phyloP scores from a whole-genome alignment of 1,140 invertebrate species.

The Epicauta chinensis region DNA sequence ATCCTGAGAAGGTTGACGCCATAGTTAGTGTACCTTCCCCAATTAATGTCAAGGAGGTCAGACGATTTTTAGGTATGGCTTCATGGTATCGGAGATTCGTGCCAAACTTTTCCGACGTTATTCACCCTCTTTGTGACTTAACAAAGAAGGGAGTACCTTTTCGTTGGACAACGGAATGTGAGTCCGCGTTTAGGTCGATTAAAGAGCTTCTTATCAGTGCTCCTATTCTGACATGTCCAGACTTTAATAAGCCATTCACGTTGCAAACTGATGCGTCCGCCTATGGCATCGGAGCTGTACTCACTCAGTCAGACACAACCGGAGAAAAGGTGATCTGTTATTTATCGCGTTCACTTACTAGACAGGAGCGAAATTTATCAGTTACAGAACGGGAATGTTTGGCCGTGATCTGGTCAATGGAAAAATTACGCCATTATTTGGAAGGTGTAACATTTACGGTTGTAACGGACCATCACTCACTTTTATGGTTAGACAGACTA shows the following conservation, averaged over 20 bases:
- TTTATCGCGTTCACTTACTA: conserved; percentile 30
- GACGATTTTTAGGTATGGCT: conserved; percentile 28
- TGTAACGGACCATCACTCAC: conserved; percentile 44
- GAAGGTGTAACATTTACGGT: conserved; percentile 41
- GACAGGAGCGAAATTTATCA: conserved; percentile 36
- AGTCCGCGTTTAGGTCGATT: conserved; percentile 9
- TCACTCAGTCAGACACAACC: conserved; percentile 22
- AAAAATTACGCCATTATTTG: conserved; percentile 42
- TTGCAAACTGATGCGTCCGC: conserved; percentile 14
- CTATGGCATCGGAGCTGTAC: conserved; percentile 25
- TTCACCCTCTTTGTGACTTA: conserved; percentile 27
- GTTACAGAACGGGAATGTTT: conserved; percentile 41
- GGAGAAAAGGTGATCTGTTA: conserved; percentile 21
- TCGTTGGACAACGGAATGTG: conserved; percentile 8
- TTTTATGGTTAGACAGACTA: conserved; percentile 43
- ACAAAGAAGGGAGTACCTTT: conserved; percentile 20
- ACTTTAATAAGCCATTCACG: conserved; percentile 19
- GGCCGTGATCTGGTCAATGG: conserved; percentile 40
- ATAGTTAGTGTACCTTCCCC: conserved; percentile 19
- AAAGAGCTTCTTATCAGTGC: conserved; percentile 13
- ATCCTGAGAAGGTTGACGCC: conserved; percentile 31
- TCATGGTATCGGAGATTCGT: conserved; percentile 24
- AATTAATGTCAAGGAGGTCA: conserved; percentile 27
- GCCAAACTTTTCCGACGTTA: conserved; percentile 30
- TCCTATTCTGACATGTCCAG: conserved; percentile 26